Evolutionary conservation across 2,113 vertebrate species (phyloP).

Genomic region (Sylvilagus bachmani): DNA sequence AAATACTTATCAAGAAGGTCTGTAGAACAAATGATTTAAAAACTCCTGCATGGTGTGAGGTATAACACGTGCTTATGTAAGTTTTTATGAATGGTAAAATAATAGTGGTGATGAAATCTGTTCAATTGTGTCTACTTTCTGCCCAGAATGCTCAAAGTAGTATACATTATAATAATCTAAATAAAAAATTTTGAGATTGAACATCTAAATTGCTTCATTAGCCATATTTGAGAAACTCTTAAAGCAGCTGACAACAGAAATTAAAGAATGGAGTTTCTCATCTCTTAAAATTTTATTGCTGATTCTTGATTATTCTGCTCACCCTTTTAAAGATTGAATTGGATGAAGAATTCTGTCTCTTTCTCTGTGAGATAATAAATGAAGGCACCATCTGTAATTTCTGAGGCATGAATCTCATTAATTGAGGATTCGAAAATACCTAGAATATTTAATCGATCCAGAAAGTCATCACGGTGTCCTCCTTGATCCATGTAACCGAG

Average conservation of each 20-base stretch:
- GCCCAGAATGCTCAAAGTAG: not conserved
- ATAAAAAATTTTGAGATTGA: not conserved
- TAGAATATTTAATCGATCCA: not conserved
- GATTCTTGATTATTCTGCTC: not conserved
- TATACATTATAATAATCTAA: not conserved
- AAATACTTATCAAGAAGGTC: not conserved
- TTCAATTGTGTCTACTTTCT: not conserved
- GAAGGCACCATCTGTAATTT: not conserved
- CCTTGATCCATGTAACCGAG: not conserved
- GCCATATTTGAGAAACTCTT: not conserved
- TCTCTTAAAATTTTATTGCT: not conserved
- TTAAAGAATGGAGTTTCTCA: not conserved
- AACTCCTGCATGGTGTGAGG: not conserved
- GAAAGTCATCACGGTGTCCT: fast-evolving
- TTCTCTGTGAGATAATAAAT: not conserved
- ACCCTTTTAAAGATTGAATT: not conserved
- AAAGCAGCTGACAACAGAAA: not conserved
- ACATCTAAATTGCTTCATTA: not conserved
- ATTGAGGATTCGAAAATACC: not conserved
- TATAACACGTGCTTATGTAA: not conserved
- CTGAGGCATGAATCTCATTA: not conserved
- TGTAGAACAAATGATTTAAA: not conserved
- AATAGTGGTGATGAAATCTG: not conserved
- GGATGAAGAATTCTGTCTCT: not conserved
- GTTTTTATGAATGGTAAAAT: not conserved